Conservation (phyloP, 2,113 vertebrate genomes). For the Mohoua ochrocephala region DNA sequence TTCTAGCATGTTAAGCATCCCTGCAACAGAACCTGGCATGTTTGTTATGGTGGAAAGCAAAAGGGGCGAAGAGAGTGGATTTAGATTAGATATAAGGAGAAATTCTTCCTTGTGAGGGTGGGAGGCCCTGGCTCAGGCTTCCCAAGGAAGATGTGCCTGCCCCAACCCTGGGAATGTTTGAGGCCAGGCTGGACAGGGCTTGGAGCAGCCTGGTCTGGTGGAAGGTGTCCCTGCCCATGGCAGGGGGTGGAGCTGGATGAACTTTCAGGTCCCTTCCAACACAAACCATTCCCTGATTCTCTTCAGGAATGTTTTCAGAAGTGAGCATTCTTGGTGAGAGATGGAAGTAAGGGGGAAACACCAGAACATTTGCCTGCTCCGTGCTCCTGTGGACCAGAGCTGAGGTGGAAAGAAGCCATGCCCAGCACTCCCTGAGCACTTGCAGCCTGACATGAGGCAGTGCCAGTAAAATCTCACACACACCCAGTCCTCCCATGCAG, state of each 20-base stretch:
- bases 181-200: neutral
- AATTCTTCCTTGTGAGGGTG: neutral
- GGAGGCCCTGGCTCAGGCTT: neutral
- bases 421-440: neutral
- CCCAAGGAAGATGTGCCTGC: neutral
- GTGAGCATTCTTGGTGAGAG: neutral
- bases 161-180: neutral
- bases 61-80: neutral
- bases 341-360: neutral
- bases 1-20: neutral
- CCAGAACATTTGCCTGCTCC: neutral
- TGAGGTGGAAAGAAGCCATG: neutral
- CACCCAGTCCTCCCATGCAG: too few relatives aligned
- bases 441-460: rapidly evolving
- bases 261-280: neutral
- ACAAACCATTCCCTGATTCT: neutral
- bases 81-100: neutral
- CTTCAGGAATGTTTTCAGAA: rapidly evolving
- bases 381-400: neutral
- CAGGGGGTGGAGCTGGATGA: neutral
- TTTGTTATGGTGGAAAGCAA: neutral
- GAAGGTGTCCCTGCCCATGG: neutral
- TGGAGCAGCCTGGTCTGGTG: neutral
- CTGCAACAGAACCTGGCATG: neutral
- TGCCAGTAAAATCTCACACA: neutral